Base-by-base conservation (phyloP, 2,113 vertebrate genomes). In the Pseudois nayaur region DNA sequence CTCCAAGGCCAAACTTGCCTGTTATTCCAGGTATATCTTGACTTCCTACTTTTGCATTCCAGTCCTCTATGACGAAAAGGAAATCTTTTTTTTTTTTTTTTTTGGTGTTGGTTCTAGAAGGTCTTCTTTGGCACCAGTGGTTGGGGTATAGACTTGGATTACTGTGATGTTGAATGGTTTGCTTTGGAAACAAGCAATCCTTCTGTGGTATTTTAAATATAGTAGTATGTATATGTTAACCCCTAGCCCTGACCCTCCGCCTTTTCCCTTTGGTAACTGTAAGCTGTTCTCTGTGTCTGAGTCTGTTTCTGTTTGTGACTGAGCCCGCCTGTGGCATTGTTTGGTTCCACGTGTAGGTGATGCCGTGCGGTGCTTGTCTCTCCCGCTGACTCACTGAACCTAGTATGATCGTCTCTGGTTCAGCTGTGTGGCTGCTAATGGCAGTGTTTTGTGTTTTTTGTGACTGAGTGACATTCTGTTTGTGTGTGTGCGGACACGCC, bases 391-490 rank as follows among this genome's bases (percentile, higher is more conserved):
- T 40, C 25, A 2, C 71, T 76, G 45, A 27, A 4, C 3, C 15
- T 9, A 9, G 74, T 2, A 1, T 31, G 27, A 10, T 29, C 3
- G 16, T 15, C 74, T 43, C 74, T 76, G 12, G 74, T 9, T 31
- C 76, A 10, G 4, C 43, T 48, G 43, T 3, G 27, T 17, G 9
- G 76, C 71, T 76, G 40, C 76, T 45, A 10, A 17, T 48, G 76
- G 76, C 43, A 9, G 48, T 31, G 45, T 48, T 31, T 31, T 29
- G 15, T 16, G 16, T 15, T 14, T 31, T 31, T 16, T 9, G 16
- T 29, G 43, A 9, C 76, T 48, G 76, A 29, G 74, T 2, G 2
- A 1, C 9, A 10, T 3, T 17, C 27, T 29, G 0, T 45, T 0
- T 16, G 43, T 16, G 43, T 16, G 71, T 76, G n/a, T 23, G 10